Evolutionary conservation across 2,888 invertebrate genomes (phyloP).

Genomic region (Philhelius pedissequus): DNA sequence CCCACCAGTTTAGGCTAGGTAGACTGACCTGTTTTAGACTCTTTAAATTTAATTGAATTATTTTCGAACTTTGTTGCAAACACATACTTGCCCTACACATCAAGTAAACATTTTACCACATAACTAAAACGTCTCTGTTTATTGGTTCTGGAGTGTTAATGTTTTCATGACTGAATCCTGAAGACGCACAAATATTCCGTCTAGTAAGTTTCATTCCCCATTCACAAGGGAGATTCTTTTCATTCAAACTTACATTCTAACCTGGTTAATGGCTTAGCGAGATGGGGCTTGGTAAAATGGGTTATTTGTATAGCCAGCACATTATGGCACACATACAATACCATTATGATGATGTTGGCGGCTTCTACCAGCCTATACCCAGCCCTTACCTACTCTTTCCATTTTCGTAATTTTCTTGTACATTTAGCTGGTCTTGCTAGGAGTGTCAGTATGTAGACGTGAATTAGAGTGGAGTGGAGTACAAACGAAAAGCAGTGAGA

Average conservation of each 20-base stretch:
- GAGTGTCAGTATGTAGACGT: background rate
- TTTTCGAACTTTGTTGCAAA: too few species aligned
- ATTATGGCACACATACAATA: background rate
- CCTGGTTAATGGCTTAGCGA: slow-evolving; percentile 31
- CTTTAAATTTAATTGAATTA: too few species aligned
- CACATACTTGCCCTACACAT: too few species aligned
- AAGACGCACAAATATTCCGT: background rate
- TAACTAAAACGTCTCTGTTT: background rate
- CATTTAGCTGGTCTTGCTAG: background rate
- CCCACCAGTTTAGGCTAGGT: too few species aligned
- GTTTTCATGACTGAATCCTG: slow-evolving; percentile 15
- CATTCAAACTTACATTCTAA: slow-evolving; percentile 26
- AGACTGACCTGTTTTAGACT: too few species aligned
- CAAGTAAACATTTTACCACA: too few species aligned
- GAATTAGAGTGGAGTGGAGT: too few species aligned
- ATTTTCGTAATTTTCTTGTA: slow-evolving; percentile 12
- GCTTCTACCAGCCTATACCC: background rate
- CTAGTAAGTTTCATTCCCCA: background rate
- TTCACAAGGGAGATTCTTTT: background rate
- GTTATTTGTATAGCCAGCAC: background rate
- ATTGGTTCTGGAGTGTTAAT: background rate
- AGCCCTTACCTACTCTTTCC: background rate
- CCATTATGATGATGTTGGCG: background rate
- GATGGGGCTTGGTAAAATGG: background rate
- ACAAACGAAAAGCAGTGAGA: background rate